Evolutionary conservation across 2,888 invertebrate genomes (phyloP).

Genomic region (Ectobius pallidus): DNA sequence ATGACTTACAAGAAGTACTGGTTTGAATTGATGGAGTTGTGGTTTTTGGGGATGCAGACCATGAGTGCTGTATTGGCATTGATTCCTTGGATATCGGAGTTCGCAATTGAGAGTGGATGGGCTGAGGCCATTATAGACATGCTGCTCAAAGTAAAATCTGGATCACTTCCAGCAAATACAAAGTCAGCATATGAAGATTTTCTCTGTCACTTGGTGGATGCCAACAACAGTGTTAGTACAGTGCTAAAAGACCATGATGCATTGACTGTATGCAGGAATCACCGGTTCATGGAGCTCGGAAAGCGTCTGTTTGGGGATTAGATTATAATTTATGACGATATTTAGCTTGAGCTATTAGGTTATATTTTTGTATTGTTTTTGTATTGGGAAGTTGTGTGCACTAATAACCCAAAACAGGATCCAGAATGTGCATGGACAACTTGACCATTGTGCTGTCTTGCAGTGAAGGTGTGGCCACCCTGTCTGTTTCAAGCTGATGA

Average conservation of each 20-base stretch:
- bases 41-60: constrained; percentile 95
- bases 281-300: constrained; percentile 87
- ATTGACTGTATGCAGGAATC: constrained; percentile 81
- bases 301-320: constrained; percentile 88
- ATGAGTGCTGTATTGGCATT: constrained; percentile 81
- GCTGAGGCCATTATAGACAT: constrained; percentile 85
- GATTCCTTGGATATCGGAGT: constrained; percentile 89
- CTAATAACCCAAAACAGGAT: constrained; percentile 12
- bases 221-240: constrained; percentile 73
- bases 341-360: background rate
- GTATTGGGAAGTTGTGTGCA: constrained; percentile 11
- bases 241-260: constrained; percentile 85
- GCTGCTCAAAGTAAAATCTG: constrained; percentile 81
- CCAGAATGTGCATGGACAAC: constrained; percentile 4
- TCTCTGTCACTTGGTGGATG: constrained; percentile 81
- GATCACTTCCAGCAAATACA: constrained; percentile 80
- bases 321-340: constrained; percentile 40
- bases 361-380: constrained; percentile 29
- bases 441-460: constrained; percentile 34
- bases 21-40: constrained; percentile 88
- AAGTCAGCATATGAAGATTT: constrained; percentile 92
- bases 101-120: constrained; percentile 94
- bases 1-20: constrained; percentile 86
- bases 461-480: constrained; percentile 29
- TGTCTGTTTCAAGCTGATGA: background rate